Evolutionary conservation across 35 echinoderm and acorn worm genomes (phyloP), one percentile per base, ranked within the genome.

Genomic region (Stichopus chloronotus): DNA sequence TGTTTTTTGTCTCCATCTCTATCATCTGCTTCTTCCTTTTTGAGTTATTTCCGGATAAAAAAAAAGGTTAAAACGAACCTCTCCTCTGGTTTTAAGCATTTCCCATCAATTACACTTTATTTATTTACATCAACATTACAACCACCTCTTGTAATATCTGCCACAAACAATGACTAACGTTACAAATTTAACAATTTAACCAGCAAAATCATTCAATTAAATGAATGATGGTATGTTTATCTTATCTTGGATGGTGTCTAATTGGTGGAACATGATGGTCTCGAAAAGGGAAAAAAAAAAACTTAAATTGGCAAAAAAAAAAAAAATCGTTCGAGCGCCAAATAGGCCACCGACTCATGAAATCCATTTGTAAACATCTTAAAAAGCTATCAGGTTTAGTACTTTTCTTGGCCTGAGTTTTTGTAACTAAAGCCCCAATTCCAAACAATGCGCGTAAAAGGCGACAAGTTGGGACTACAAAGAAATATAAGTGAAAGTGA

Each of bases 201-300:
- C 65, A 89, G 59, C 53, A 89, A 89, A 89, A 89, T 89, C 65
- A 65, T 89, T 54, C 87, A 89, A 89, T 89, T 69, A 89, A 60
- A 89, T 89, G 87, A 72, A 89, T 89, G 52, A 89, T 89, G 87
- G 87, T 61, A 89, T 89, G 87, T 89, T 89, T 89, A 71, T 89
- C 87, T 59, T 89, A 72, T 63, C 87, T 71, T 54, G 65, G 87
- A 71, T 72, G 87, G 65, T 89, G 87, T 59, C 59, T 89, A 89
- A 89, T 89, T 89, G 87, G 59, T 72, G 57, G 87, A 89, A 89
- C 87, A 72, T 89, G 57, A 55, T 43, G 55, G 80, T 83, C 69
- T 74, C 69, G 11, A 11, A 16, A 10, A 14, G 19, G 19, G 19
- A 65, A 65, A 65, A 65, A 65, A 5, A 19, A 65, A 65, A 5